Base-by-base conservation (phyloP, 1,140 invertebrate species). In the Drosophila asahinai region DNA sequence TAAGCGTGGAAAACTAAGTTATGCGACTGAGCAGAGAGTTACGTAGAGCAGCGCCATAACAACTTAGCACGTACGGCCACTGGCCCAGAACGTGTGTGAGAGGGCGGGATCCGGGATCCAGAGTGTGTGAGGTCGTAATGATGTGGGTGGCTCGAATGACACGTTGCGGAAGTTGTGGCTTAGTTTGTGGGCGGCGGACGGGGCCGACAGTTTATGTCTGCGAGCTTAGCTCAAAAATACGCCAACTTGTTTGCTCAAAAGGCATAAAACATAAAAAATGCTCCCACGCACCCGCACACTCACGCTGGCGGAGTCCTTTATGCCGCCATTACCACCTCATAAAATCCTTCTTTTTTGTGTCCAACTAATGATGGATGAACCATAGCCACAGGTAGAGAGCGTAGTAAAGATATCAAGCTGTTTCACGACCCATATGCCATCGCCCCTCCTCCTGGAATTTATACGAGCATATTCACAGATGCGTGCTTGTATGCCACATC, bases 311-410 rank as follows among this genome's bases (percentile, higher is more conserved):
- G 40, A 43, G 57, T 70, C 66, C 81, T 82, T 90, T 86, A 90
- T 82, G 81, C 70, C 51, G 60, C 79, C 81, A 90, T 90, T 90
- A 90, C 86, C 86, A 89, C 86, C 65, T 86, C 86, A 82, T 90
- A 90, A 90, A 90, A 90, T 89, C 84, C 84, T 82, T 90, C 58
- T 79, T 79, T 73, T 89, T 89, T 89, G 86, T 90, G 82, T 86
- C 83, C 86, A 84, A 90, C 86, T 90, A 90, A 90, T 90, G 86
- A 90, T 90, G 86, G 78, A 90, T 90, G 86, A 84, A 90, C 80
- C 78, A 58, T 75, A 78, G 62, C 70, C 77, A 81, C 73, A 84
- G 73, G 74, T 89, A 77, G 51, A 66, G 62, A 59, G 43, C 58
- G 59, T 45, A 54, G 47, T 73, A 73, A 73, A 73, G 67, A 73